Conservation (phyloP, 2,113 vertebrate genomes). For the Eptatretus burgeri region DNA sequence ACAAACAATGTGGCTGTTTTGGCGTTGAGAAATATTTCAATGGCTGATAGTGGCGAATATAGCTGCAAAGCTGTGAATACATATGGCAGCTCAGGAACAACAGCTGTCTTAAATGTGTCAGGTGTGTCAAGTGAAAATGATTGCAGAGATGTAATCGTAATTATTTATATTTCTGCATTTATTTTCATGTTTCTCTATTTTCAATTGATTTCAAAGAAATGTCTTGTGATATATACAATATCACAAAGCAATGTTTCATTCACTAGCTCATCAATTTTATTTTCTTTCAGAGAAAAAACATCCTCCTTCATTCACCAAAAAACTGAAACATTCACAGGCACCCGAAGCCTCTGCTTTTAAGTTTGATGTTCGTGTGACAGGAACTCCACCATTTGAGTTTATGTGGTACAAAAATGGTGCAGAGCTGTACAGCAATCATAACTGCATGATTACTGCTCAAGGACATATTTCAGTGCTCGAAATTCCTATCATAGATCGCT, state of each 20-base stretch:
- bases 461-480: neutral
- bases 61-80: conserved; percentile 3
- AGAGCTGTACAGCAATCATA: conserved; percentile 2
- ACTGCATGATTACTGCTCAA: neutral
- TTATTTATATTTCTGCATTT: too few relatives aligned
- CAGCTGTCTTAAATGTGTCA: conserved; percentile 38
- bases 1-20: conserved; percentile 45
- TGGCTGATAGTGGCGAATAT: conserved; percentile 1
- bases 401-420: neutral
- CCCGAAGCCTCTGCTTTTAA: neutral
- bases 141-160: too few relatives aligned
- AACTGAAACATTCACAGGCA: neutral
- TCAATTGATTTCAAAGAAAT: too few relatives aligned
- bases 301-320: conserved; percentile 1
- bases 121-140: conserved; percentile 19
- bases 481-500: neutral
- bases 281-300: neutral
- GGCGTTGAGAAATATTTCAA: conserved; percentile 21
- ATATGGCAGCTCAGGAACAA: conserved; percentile 21
- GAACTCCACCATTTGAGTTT: conserved; percentile 3
- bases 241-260: too few relatives aligned
- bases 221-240: too few relatives aligned
- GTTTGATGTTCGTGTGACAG: conserved; percentile 1
- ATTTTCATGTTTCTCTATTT: too few relatives aligned
- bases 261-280: too few relatives aligned